Base-by-base conservation (phyloP, 2,113 vertebrate species). In the Pleuronectes platessa region DNA sequence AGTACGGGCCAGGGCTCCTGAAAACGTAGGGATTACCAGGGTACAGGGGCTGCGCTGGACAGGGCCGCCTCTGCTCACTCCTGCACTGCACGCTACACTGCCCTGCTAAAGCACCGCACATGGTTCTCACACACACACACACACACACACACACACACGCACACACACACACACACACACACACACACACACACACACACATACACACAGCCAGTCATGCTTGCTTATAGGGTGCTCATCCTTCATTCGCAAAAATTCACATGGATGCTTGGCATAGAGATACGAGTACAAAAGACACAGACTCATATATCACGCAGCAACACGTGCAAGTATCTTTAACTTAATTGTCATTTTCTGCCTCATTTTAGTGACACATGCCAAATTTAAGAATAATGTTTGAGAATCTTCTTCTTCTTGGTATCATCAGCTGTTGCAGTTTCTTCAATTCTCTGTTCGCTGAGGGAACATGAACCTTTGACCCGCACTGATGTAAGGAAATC, bases 1-100 rank as follows among this genome's bases (percentile, higher is more conserved):
- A 96, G 95, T 97, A 97, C 95, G 96, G 97, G 95, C 98, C 97
- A 99, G 93, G 97, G 96, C 96, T 96, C 90, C 94, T 98, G 97
- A 99, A 99, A 98, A 97, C 96, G 95, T 84, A 93, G 92, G 96
- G 97, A 98, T 98, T 99, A 99, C 94, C 95, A 94, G 94, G 92
- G 95, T 93, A 92, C 95, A 83, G 79, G 81, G 85, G 86, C 84
- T 87, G 87, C 35, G 11, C 89, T 83, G 84, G 89, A 78, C 89
- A 27, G 73, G 93, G 95, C 95, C 92, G 94, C 95, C 92, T 91
- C 94, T 94, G 93, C 94, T 94, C 94, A 85, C 93, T 92, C 92
- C 94, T 95, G 95, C 91, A 93, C 95, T 95, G 92, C 95, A 96
- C 80, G 95, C 96, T 94, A 94, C 93, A 90, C 86, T 94, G 94